phyloP scores from a whole-genome alignment of 2,113 vertebrate genomes.

The Crotalus horridus region DNA sequence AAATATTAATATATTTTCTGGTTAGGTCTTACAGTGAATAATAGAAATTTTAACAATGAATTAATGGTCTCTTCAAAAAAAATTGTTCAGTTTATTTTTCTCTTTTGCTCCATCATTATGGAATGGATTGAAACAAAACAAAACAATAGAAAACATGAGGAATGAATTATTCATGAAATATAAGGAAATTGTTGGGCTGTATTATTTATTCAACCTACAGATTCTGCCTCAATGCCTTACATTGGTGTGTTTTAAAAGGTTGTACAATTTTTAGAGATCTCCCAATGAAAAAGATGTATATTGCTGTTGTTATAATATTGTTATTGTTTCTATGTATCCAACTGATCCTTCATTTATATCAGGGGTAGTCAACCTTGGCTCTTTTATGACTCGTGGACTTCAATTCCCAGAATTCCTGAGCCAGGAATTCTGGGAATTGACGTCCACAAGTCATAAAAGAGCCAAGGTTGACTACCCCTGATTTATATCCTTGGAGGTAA shows the following conservation, averaged over 20 bases:
- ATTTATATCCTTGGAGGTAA: not conserved
- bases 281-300: slow-evolving; percentile 12
- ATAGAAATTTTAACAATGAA: not conserved
- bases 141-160: not conserved
- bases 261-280: not conserved
- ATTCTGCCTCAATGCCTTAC: not conserved
- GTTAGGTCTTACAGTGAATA: not conserved
- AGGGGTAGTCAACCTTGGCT: no score
- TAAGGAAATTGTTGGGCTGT: not conserved
- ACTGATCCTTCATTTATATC: not conserved
- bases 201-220: not conserved
- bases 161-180: not conserved
- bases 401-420: no score
- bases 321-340: not conserved
- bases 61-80: not conserved
- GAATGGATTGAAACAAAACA: not conserved
- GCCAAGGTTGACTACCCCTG: no score
- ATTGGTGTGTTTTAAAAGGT: not conserved
- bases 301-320: not conserved
- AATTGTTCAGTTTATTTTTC: not conserved
- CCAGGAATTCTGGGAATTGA: no score
- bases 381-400: no score
- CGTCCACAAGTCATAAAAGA: no score
- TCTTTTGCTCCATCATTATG: not conserved
- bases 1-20: not conserved